Conservation (phyloP, 2,113 vertebrate genomes). For the Chionis minor region DNA sequence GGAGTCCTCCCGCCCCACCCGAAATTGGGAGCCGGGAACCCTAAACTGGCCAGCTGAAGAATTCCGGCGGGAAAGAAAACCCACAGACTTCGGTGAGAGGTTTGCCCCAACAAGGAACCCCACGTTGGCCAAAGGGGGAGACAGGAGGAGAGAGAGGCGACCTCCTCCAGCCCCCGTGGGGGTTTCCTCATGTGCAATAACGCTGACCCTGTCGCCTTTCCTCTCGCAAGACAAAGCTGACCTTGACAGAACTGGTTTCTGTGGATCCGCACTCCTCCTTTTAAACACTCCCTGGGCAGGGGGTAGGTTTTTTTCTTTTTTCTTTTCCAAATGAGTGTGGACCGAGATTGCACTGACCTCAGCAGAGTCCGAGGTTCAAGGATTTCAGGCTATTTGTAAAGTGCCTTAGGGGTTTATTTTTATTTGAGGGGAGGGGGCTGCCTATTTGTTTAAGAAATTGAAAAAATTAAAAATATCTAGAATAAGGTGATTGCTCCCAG, state of each 20-base stretch:
- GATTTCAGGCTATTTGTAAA: conserved; percentile 27
- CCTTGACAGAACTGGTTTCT: conserved; percentile 34
- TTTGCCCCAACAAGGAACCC: neutral
- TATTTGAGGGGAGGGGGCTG: neutral
- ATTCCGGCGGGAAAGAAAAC: neutral
- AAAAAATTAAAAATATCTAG: neutral
- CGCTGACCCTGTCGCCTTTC: neutral
- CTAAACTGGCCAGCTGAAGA: neutral
- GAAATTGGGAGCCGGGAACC: neutral
- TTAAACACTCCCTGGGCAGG: conserved; percentile 3
- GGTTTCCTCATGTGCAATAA: neutral
- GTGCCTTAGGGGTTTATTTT: neutral
- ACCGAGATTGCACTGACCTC: conserved; percentile 23
- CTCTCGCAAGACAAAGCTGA: conserved; percentile 37
- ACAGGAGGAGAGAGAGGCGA: neutral
- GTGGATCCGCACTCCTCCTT: conserved; percentile 1
- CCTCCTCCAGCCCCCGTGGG: neutral
- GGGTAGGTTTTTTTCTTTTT: neutral
- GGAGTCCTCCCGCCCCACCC: neutral
- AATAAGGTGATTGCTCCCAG: neutral
- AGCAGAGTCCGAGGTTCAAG: conserved; percentile 37
- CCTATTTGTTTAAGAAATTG: neutral
- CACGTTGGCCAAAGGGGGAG: neutral
- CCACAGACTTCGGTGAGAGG: neutral
- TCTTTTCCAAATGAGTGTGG: neutral